Evolutionary conservation across 1,140 invertebrate species (phyloP).

Genomic region (Ceratina australensis): DNA sequence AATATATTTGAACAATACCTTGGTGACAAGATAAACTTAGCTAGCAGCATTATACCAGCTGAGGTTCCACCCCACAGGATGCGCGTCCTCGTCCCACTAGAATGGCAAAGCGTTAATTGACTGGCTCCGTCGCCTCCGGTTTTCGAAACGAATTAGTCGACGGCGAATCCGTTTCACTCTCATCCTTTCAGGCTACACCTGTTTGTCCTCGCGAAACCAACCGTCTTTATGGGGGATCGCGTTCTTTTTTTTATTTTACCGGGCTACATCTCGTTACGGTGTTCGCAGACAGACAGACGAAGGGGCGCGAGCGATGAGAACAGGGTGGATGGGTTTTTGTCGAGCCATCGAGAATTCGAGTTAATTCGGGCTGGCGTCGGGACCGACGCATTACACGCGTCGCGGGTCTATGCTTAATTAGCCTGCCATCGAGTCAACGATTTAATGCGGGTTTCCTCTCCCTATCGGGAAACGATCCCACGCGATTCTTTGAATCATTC

Average conservation of each 20-base stretch:
- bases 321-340: constrained; percentile 30
- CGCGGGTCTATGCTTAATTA: constrained; percentile 46
- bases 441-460: constrained; percentile 41
- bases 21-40: too few species aligned
- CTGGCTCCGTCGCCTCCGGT: constrained; percentile 63
- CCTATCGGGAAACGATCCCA: constrained; percentile 19
- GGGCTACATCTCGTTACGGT: constrained; percentile 35
- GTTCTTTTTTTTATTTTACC: constrained; percentile 42
- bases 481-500: constrained; percentile 1
- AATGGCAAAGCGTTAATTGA: constrained; percentile 65
- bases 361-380: constrained; percentile 48
- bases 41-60: too few species aligned
- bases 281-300: constrained; percentile 8
- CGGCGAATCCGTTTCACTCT: constrained; percentile 64
- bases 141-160: constrained; percentile 63
- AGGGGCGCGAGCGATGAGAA: constrained; percentile 10
- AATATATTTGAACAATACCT: too few species aligned
- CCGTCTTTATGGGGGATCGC: constrained; percentile 9
- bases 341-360: constrained; percentile 55
- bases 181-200: constrained; percentile 31
- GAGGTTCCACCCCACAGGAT: too few species aligned
- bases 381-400: constrained; percentile 28
- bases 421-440: constrained; percentile 32
- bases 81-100: neutral
- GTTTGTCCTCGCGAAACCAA: neutral